Evolutionary conservation across 2,113 vertebrate species (phyloP).

Genomic region (Oncorhynchus keta): DNA sequence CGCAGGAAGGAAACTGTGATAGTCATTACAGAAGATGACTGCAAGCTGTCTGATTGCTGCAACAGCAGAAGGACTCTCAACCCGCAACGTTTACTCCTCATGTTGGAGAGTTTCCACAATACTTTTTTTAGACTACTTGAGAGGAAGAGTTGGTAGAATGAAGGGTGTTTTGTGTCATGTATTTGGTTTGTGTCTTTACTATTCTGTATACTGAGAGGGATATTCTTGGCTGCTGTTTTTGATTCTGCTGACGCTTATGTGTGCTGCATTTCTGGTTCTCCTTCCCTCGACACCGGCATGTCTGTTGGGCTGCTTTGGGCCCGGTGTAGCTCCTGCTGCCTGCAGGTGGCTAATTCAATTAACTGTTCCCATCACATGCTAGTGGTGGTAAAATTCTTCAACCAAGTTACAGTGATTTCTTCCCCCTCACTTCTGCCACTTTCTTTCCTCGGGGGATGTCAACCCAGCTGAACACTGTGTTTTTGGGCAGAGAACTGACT

Average conservation of each 20-base stretch:
- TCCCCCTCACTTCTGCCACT: slow-evolving; percentile 1
- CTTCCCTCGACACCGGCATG: slow-evolving; percentile 11
- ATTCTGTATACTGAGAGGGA: slow-evolving; percentile 40
- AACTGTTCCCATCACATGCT: slow-evolving; percentile 17
- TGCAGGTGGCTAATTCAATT: slow-evolving; percentile 47
- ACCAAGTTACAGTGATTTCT: slow-evolving; percentile 39
- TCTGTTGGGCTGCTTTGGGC: slow-evolving; percentile 3
- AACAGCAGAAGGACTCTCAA: no score
- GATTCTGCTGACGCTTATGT: slow-evolving; percentile 61
- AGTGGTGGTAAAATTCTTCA: slow-evolving; percentile 3
- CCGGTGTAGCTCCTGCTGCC: slow-evolving; percentile 5
- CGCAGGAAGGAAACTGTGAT: not conserved
- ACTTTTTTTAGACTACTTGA: not conserved
- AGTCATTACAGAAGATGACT: not conserved
- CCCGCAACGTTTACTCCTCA: not conserved
- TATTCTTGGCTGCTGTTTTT: slow-evolving; percentile 66
- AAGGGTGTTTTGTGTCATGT: slow-evolving; percentile 21
- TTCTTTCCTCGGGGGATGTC: not conserved
- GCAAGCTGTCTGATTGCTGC: not conserved
- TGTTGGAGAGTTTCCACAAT: not conserved
- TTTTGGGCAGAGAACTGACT: not conserved
- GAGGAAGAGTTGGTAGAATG: not conserved
- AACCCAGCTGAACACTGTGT: not conserved
- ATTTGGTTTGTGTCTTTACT: slow-evolving; percentile 45
- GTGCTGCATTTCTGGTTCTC: slow-evolving; percentile 40